These are phyloP conservation scores for Alcis repandata DNA, from an alignment of 2,888 invertebrate genomes.

Conservation along the genomic window DNA sequence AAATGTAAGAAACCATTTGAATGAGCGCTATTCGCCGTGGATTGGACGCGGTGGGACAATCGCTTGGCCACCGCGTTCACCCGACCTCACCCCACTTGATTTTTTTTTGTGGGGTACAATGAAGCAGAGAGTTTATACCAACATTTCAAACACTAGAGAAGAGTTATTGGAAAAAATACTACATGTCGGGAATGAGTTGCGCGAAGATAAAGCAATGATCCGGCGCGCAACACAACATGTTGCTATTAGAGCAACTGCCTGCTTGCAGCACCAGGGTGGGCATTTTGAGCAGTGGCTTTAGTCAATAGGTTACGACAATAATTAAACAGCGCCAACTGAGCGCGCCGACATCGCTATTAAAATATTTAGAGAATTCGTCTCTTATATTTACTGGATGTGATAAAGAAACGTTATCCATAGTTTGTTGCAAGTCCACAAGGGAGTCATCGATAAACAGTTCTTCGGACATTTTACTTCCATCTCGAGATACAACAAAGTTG, in stretches of 20 bases:
- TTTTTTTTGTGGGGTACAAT: conserved; percentile 4
- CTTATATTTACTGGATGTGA: conserved; percentile 10
- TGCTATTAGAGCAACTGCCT: too few species aligned
- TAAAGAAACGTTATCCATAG: conserved; percentile 11
- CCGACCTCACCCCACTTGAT: conserved; percentile 3
- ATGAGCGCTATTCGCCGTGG: conserved; percentile 1
- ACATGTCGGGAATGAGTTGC: conserved; percentile 7
- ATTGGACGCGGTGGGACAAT: conserved; percentile 13
- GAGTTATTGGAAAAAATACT: conserved; percentile 7
- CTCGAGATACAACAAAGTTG: conserved; percentile 19
- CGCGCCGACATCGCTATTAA: conserved; percentile 12
- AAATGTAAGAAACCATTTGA: conserved; percentile 12
- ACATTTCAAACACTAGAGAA: conserved; percentile 16
- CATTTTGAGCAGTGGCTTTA: too few species aligned
- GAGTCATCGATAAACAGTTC: conserved; percentile 11
- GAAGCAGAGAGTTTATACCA: conserved; percentile 17
- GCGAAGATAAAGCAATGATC: too few species aligned
- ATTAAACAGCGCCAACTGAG: conserved; percentile 11
- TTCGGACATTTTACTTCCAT: conserved; percentile 11
- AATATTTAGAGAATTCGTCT: conserved; percentile 10
- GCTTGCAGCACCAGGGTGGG: too few species aligned
- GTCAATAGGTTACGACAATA: too few species aligned
- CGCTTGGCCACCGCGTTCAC: conserved; percentile 17
- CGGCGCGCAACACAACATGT: too few species aligned
- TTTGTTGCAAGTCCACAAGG: conserved; percentile 9